These are phyloP conservation scores for Colinus virginianus DNA, from an alignment of 2,113 vertebrate species.

Conservation along the genomic window DNA sequence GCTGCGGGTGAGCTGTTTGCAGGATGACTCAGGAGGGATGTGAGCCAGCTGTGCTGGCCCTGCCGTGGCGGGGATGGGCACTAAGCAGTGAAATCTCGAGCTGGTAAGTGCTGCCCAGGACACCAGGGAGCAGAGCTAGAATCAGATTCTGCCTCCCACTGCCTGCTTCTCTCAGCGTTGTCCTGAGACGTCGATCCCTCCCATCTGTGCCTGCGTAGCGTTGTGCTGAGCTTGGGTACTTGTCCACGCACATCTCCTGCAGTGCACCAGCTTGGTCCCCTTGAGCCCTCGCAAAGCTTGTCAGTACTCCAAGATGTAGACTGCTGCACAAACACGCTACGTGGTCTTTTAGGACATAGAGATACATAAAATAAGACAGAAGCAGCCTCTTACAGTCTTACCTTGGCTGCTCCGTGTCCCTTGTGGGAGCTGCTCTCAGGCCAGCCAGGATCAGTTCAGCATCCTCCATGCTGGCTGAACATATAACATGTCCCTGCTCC, in stretches of 20 bases:
- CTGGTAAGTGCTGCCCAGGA: background rate
- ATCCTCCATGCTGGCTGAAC: background rate
- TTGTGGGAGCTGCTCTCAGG: background rate
- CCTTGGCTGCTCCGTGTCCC: background rate
- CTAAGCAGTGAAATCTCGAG: background rate
- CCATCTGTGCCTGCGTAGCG: background rate
- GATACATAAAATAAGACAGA: background rate
- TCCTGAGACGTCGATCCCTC: background rate
- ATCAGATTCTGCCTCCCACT: background rate
- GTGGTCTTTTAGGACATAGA: background rate
- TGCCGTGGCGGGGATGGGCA: background rate
- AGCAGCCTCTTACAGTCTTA: background rate
- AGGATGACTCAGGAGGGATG: accelerated
- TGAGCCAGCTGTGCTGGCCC: background rate
- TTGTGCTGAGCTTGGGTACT: background rate
- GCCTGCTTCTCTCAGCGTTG: background rate
- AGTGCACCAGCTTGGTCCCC: background rate
- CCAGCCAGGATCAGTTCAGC: background rate
- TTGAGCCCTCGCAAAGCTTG: background rate
- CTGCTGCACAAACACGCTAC: background rate
- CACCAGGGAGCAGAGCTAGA: background rate
- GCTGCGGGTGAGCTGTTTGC: background rate
- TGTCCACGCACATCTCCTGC: background rate
- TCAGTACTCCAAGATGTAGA: background rate
- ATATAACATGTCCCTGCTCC: background rate